Evolutionary conservation across 2,888 invertebrate species (phyloP), one percentile per base, ranked within the genome.

Genomic region (Cataglyphis livida): DNA sequence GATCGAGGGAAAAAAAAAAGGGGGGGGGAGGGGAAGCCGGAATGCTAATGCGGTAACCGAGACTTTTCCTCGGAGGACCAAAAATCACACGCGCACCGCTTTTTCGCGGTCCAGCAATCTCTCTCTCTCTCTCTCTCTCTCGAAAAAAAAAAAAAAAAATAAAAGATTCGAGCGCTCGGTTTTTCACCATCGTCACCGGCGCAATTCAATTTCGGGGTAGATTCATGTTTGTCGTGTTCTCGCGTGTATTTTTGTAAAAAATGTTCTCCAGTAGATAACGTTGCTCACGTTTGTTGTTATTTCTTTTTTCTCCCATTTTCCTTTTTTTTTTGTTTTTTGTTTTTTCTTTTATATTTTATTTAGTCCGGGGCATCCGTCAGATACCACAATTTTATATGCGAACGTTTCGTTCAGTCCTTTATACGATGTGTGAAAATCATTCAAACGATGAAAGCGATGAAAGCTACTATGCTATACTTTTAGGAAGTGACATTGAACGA

Each of bases 261-360:
- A 59, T 79, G 70, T 79, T 48, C 70, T 61, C 78, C 48, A 79
- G 78, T 79, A 68, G 78, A 79, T 79, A 79, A 79, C 78, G 78
- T 70, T 57, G 68, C 59, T 61, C 78, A 59, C 66, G 66, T 76
- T 76, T 54, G 41, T 68, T 68, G 59, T 79, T 79, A 61, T 79
- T 70, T 79, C 70, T 59, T 44, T 66, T 41, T 3, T n/a, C 15
- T 21, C 35, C 3, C 3, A 1, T 59, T 61, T 78, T 48, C 48
- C 21, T 5, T 21, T 21, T 10, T 54, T 0, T 3, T 25, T 41
- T 15, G n/a, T 65, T 44, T 57, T 9, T 28, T 44, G 48, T 21
- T 32, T 66, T 28, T 28, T 28, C 25, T 28, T 28, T 28, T 28
- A 28, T 18, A 18, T 51, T 78, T 78, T 59, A 68, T 66, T 68